These are phyloP conservation scores for Ciconia nigra DNA, from an alignment of 2,797 vertebrate genomes.

Conservation along the genomic window DNA sequence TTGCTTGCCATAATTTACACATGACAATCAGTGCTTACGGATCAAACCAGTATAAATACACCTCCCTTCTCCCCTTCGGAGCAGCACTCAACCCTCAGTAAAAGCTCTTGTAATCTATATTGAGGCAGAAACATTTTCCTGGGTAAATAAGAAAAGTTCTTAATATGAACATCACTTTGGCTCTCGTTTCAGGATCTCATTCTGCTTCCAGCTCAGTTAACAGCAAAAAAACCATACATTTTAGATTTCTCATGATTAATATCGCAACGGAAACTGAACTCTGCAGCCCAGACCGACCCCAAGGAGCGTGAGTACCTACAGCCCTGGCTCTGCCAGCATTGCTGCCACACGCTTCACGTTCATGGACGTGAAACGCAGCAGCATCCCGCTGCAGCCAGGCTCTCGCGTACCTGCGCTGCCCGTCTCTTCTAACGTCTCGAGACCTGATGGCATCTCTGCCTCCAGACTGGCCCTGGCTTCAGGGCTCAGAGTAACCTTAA, in stretches of 20 bases:
- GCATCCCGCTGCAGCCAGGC: neutral
- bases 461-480: neutral
- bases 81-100: rapidly evolving
- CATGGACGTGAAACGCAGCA: rapidly evolving
- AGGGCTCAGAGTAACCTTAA: neutral
- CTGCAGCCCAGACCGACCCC: rapidly evolving
- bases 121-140: neutral
- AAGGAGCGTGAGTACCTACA: neutral
- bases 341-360: rapidly evolving
- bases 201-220: neutral
- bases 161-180: neutral
- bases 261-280: rapidly evolving
- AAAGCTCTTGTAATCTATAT: neutral
- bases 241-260: neutral
- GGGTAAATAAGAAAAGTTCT: neutral
- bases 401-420: rapidly evolving
- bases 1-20: rapidly evolving
- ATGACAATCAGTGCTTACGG: neutral
- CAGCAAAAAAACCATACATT: rapidly evolving
- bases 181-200: neutral
- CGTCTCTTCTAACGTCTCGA: rapidly evolving
- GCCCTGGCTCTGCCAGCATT: rapidly evolving
- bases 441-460: neutral
- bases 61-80: neutral
- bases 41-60: neutral